Base-by-base conservation (phyloP, 2,113 vertebrate species). In the Empidonax traillii region DNA sequence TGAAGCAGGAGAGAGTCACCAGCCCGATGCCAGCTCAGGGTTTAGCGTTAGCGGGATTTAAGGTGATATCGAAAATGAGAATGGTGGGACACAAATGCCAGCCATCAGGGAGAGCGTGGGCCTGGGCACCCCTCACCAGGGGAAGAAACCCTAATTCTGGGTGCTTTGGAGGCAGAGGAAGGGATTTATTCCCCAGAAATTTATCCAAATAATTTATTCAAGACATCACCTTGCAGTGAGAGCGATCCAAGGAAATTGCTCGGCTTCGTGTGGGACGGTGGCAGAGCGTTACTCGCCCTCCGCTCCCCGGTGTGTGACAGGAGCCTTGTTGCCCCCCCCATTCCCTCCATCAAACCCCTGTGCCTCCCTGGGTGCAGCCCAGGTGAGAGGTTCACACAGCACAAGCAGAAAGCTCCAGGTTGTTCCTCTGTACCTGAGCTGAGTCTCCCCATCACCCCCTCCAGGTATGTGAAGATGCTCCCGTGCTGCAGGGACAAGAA, bases 1-100 rank as follows among this genome's bases (percentile, higher is more conserved):
- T 18, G 82, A 85, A 84, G 90, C 75, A 93, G 85, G 72, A 96
- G 93, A 44, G n/a, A 63, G 67, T 76, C 58, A 49, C 87, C 53
- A 94, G 77, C 77, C 59, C 1, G 3, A 7, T 73, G 68, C 85
- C 95, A 96, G 91, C 87, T 71, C 87, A 31, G 90, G 67, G 67
- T 44, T 91, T 75, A 91, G 85, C 33, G 51, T 10, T 28, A 87
- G 91, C 2, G 2, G 91, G 89, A 83, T 80, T 94, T 72, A 71
- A 91, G 90, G 87, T 85, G 87, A 4, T 44, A 56, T 24, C 51
- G 37, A 63, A 69, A 88, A 84, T 10, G 31, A 3, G 1, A 83
- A 87, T 21, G 2, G 47, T 33, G 41, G 81, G 68, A 91, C 72
- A 75, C 90, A 84, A 91, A 62, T 0, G 91, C 47, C 46, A 71